These are phyloP conservation scores for Leptinotarsa texana DNA, from an alignment of 1,140 invertebrate genomes.

Conservation along the genomic window DNA sequence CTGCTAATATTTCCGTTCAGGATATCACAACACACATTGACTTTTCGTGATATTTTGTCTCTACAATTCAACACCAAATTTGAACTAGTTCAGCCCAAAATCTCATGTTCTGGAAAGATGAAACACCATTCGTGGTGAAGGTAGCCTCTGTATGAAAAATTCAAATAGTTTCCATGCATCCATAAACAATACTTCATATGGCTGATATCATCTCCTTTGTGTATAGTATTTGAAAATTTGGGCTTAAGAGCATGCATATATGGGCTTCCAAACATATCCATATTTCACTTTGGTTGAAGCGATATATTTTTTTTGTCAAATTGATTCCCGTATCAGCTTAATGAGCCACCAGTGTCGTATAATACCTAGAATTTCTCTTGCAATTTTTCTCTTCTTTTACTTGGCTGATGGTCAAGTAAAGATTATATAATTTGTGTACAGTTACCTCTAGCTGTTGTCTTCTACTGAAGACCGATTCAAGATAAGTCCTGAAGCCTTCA, in stretches of 20 bases:
- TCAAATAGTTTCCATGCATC: neutral
- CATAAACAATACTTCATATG: neutral
- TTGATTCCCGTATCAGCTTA: neutral
- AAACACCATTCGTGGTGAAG: neutral
- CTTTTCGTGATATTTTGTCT: neutral
- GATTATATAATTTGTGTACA: too few species aligned
- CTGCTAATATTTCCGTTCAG: too few species aligned
- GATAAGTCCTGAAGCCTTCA: neutral
- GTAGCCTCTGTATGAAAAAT: neutral
- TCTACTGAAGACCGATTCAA: neutral
- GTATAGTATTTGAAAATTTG: neutral
- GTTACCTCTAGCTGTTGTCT: neutral
- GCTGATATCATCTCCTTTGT: neutral
- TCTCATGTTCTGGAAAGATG: neutral
- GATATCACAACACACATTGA: neutral
- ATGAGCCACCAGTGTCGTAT: neutral
- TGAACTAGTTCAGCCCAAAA: neutral
- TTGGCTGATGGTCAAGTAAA: too few species aligned
- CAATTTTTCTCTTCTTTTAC: too few species aligned
- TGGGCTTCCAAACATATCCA: neutral
- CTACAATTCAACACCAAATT: neutral
- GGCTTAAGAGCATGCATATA: neutral
- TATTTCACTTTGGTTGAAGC: neutral
- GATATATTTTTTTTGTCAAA: neutral
- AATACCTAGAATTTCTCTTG: neutral